Evolutionary conservation across 2,888 invertebrate genomes (phyloP), one percentile per base, ranked within the genome.

Genomic region (Morinoia aosen): DNA sequence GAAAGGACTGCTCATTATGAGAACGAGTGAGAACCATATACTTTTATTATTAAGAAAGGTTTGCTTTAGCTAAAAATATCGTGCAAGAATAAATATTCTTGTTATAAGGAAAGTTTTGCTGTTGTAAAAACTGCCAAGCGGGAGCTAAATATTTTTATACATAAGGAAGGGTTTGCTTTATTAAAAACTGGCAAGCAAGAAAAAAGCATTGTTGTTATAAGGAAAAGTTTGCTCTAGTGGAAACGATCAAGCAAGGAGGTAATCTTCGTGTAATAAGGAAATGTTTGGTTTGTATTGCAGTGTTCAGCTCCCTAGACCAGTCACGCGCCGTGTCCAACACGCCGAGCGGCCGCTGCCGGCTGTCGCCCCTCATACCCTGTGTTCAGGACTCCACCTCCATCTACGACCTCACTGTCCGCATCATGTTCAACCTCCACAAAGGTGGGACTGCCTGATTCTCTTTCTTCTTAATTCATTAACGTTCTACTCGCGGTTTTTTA

Each of bases 241-340:
- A 48, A 48, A 48, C 48, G 48, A 5, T 48, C 48, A 48, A 48
- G 48, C 48, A 48, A 48, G 48, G 48, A 48, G 48, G 3, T 5
- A 48, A 48, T 48, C 2, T 48, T 48, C 3, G 48, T 48, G 48
- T 48, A 48, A 48, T 4, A 48, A 48, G 12, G 61, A 16, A 61
- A 61, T 12, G 61, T 19, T 61, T 61, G 19, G 14, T 19, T 61
- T 19, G 61, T 96, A 96, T 95, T 97, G 97, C 97, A 99, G 99
- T 99, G 96, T 99, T 99, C 97, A 98, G 98, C 97, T 99, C 99
- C 0, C 98, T 99, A 97, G 99, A 99, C 97, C 98, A 98, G 97
- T 99, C 99, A 4, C 98, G 99, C 91, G 98, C 99, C 91, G 99
- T 99, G 97, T 99, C 99, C 10, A 99, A 99, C 99, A 99, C 99